Conservation (phyloP, 2,888 invertebrate genomes). For the Homarus gammarus region DNA sequence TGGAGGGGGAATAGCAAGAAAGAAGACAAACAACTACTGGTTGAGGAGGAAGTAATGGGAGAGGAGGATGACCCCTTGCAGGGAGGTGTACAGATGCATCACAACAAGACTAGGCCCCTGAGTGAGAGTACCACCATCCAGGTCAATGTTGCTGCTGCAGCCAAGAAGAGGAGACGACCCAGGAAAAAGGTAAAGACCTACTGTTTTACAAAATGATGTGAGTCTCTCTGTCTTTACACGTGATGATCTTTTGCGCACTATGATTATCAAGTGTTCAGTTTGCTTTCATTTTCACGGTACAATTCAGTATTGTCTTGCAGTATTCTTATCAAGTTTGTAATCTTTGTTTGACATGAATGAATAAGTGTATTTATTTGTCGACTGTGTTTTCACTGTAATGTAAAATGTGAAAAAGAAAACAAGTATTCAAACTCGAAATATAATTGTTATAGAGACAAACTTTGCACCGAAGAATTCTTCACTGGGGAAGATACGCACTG, state of each 20-base stretch:
- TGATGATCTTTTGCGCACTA: too few species aligned
- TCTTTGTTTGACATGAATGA: background rate
- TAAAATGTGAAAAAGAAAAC: too few species aligned
- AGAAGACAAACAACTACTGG: constrained; percentile 7
- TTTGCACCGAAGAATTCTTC: too few species aligned
- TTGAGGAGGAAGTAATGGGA: background rate
- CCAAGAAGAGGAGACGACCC: background rate
- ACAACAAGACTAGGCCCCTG: background rate
- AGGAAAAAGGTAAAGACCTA: background rate
- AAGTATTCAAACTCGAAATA: too few species aligned
- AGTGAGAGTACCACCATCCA: background rate
- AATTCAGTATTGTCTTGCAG: background rate
- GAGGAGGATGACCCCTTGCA: background rate
- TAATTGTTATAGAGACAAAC: too few species aligned
- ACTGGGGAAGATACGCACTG: too few species aligned
- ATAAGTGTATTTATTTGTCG: background rate
- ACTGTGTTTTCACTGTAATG: too few species aligned
- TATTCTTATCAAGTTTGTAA: background rate
- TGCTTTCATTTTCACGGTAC: background rate
- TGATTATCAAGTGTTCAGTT: background rate
- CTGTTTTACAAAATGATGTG: background rate
- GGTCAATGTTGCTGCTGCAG: background rate
- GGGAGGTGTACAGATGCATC: background rate
- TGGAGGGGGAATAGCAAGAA: background rate
- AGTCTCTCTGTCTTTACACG: background rate